Evolutionary conservation across 2,113 vertebrate species (phyloP).

Genomic region (Cyanistes caeruleus): DNA sequence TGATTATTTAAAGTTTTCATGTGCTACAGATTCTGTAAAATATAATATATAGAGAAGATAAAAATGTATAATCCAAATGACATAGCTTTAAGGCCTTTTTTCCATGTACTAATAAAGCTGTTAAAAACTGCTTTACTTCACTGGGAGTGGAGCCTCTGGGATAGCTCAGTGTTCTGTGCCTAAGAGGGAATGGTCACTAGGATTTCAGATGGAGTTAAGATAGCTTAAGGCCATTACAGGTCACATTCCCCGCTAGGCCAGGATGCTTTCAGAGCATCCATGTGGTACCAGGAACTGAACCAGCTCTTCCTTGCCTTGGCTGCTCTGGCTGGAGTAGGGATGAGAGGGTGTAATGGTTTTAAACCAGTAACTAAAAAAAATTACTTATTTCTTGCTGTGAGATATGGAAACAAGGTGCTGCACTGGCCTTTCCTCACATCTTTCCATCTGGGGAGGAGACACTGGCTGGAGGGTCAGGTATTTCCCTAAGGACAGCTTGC

Average conservation of each 20-base stretch:
- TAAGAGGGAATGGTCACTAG: not conserved
- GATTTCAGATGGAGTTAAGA: conserved; percentile 3
- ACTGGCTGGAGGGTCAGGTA: not conserved
- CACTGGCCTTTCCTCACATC: not conserved
- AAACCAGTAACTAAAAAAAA: too few species aligned
- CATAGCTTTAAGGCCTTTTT: not conserved
- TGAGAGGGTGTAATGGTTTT: too few species aligned
- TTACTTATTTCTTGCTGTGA: too few species aligned
- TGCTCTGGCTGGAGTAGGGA: not conserved
- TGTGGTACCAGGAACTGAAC: not conserved
- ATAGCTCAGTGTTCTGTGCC: not conserved
- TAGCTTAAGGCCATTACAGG: not conserved
- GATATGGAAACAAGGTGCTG: not conserved
- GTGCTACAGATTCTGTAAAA: not conserved
- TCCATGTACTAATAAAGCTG: not conserved
- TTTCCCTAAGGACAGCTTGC: not conserved
- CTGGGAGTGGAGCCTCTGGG: not conserved
- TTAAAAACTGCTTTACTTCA: not conserved
- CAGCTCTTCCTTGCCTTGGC: not conserved
- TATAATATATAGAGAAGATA: not conserved
- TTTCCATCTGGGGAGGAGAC: not conserved
- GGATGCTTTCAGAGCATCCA: not conserved
- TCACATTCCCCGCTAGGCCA: not conserved
- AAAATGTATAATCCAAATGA: not conserved
- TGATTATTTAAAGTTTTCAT: not conserved